Evolutionary conservation across 1,140 invertebrate genomes (phyloP), one percentile per base, ranked within the genome.

Genomic region (Philotrypesis tridentata): DNA sequence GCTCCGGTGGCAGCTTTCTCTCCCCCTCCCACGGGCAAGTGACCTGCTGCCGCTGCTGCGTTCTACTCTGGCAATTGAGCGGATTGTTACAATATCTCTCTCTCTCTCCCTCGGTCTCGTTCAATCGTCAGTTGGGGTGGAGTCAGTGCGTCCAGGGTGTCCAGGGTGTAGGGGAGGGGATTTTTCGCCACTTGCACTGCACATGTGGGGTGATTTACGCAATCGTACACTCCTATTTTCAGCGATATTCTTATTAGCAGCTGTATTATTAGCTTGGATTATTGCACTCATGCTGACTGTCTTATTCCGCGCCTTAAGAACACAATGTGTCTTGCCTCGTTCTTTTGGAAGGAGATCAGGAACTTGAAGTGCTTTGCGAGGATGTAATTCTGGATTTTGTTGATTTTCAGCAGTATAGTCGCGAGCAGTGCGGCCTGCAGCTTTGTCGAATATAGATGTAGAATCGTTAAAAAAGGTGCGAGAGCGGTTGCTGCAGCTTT

Each of bases 191-290:
- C 70, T 78, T 75, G 72, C 65, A 70, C n/a, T n/a, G n/a, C 83
- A 75, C 83, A 75, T 80, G 80, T 65, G 75, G 76, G 65, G 79
- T 76, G 82, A 84, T 84, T 84, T 84, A 84, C 76, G 83, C 82
- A 84, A 84, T 84, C 77, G 83, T 71, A 73, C 74, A 75, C 78
- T 80, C 82, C 68, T 81, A 63, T 83, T 21, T 31, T n/a, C 33
- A 17, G 8, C 0, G 5, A 73, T 76, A 31, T 72, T 82, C 81
- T 82, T 82, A 85, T 84, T 85, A 83, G 82, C 83, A 89, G 85
- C 89, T 91, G 86, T 73, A 25, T 48, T 37, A n/a, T n/a, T n/a
- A n/a, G n/a, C n/a, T n/a, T n/a, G n/a, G n/a, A n/a, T n/a, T n/a
- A n/a, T n/a, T n/a, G n/a, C n/a, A n/a, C n/a, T n/a, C n/a, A n/a